These are phyloP conservation scores for Drosophila meridionalis DNA, from an alignment of 2,888 invertebrate genomes.

Conservation along the genomic window DNA sequence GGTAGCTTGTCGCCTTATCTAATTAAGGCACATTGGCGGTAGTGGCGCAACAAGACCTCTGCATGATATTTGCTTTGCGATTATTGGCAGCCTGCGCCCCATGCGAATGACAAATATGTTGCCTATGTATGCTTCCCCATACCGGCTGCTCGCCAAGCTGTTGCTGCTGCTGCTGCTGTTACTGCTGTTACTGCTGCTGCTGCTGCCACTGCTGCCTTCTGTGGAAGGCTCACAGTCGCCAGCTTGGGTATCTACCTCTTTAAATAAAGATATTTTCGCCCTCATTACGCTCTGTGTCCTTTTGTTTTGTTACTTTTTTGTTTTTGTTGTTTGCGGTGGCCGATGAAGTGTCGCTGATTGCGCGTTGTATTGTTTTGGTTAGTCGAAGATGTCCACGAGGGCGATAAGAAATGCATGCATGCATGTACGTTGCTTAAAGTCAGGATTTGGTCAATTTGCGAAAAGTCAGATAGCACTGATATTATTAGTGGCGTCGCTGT, in stretches of 20 bases:
- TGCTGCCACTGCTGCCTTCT: slow-evolving; percentile 38
- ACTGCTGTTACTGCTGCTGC: slow-evolving; percentile 15
- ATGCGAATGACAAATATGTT: slow-evolving; percentile 78
- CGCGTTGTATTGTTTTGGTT: slow-evolving; percentile 82
- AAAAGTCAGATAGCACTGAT: slow-evolving; percentile 40
- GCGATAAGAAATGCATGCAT: slow-evolving; percentile 65
- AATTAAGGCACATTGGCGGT: slow-evolving; percentile 72
- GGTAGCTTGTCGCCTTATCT: slow-evolving; percentile 77
- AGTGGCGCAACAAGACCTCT: slow-evolving; percentile 69
- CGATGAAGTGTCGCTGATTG: slow-evolving; percentile 84
- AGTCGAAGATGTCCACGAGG: slow-evolving; percentile 61
- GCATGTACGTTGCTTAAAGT: slow-evolving; percentile 38
- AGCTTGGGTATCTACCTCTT: slow-evolving; percentile 42
- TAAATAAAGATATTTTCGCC: slow-evolving; percentile 81
- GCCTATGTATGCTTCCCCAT: slow-evolving; percentile 48
- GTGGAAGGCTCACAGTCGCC: slow-evolving; percentile 56
- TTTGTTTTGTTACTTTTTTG: slow-evolving; percentile 61
- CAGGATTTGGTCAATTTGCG: slow-evolving; percentile 55
- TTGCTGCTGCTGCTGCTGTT: not conserved
- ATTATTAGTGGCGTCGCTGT: slow-evolving; percentile 49
- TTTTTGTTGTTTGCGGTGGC: slow-evolving; percentile 45
- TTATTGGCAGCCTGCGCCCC: slow-evolving; percentile 64
- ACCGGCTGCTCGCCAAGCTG: slow-evolving; percentile 20
- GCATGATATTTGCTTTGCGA: slow-evolving; percentile 76
- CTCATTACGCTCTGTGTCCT: slow-evolving; percentile 78